Conservation (phyloP, 2,888 invertebrate species). For the Trichogramma evanescens region DNA sequence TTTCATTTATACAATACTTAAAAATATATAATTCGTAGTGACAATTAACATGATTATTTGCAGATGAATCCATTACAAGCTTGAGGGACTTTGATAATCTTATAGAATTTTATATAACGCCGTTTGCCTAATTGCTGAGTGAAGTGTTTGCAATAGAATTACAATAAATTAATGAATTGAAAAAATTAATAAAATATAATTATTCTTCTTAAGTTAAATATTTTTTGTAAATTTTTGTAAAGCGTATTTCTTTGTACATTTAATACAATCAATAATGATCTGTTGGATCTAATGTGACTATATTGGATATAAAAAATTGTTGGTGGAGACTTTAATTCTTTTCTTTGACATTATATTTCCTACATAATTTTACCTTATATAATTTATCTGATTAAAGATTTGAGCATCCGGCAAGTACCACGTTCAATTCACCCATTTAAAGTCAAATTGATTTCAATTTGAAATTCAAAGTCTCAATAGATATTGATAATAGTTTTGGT, state of each 20-base stretch:
- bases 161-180: constrained; percentile 28
- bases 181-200: constrained; percentile 16
- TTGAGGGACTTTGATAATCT: constrained; percentile 44
- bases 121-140: constrained; percentile 27
- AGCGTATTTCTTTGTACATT: constrained; percentile 21
- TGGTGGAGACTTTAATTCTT: constrained; percentile 18
- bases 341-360: constrained; percentile 11
- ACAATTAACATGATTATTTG: constrained; percentile 22
- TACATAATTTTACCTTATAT: constrained; percentile 14
- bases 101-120: constrained; percentile 43
- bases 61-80: constrained; percentile 43
- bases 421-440: constrained; percentile 21
- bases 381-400: constrained; percentile 14
- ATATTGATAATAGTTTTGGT: constrained; percentile 15
- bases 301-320: constrained; percentile 20
- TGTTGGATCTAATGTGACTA: constrained; percentile 16
- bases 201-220: constrained; percentile 16
- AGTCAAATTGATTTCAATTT: constrained; percentile 20
- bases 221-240: constrained; percentile 20
- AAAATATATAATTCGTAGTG: constrained; percentile 14
- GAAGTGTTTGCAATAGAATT: constrained; percentile 25
- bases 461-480: constrained; percentile 2
- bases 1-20: background rate
- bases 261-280: constrained; percentile 20
- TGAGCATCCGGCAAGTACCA: constrained; percentile 27